Percentiles rank a stretch among this genome's conserved stretches.
Evolutionary conservation across 2,113 vertebrate genomes (phyloP).

Genomic region (Megalops atlanticus): DNA sequence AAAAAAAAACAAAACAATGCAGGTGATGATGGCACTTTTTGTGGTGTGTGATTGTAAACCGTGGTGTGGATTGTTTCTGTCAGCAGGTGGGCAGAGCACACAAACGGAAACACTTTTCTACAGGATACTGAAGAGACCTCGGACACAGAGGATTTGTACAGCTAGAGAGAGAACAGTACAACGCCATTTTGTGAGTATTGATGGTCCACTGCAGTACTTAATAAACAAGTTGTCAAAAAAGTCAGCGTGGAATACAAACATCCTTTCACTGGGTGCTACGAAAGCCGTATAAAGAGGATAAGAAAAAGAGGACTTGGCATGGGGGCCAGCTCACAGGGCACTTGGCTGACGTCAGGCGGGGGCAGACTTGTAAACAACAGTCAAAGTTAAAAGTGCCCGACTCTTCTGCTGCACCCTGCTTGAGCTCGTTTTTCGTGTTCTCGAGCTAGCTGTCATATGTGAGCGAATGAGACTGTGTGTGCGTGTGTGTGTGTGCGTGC

Average conservation of each 20-base stretch:
- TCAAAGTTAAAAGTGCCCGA: neutral
- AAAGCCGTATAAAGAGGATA: conserved; percentile 26
- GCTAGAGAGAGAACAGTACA: conserved; percentile 26
- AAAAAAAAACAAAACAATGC: neutral
- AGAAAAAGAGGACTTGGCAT: conserved; percentile 24
- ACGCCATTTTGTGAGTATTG: conserved; percentile 38
- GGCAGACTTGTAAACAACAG: conserved; percentile 26
- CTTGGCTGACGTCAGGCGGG: conserved; percentile 15
- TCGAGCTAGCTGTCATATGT: neutral
- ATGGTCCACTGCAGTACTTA: conserved; percentile 43
- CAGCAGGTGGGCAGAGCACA: conserved; percentile 38
- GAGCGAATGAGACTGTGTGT: neutral
- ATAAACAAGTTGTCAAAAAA: conserved; percentile 48
- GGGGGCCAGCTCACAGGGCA: neutral
- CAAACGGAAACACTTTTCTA: conserved; percentile 29
- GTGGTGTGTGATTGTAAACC: neutral
- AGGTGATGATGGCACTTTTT: neutral
- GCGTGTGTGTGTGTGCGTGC: neutral
- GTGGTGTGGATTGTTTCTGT: conserved; percentile 26
- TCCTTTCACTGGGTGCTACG: conserved; percentile 17
- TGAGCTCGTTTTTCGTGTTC: neutral
- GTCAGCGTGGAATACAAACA: conserved; percentile 43
- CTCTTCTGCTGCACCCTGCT: neutral
- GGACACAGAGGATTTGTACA: neutral
- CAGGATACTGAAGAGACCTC: neutral